Evolutionary conservation across 2,113 vertebrate species (phyloP).

Genomic region (Ictalurus punctatus): DNA sequence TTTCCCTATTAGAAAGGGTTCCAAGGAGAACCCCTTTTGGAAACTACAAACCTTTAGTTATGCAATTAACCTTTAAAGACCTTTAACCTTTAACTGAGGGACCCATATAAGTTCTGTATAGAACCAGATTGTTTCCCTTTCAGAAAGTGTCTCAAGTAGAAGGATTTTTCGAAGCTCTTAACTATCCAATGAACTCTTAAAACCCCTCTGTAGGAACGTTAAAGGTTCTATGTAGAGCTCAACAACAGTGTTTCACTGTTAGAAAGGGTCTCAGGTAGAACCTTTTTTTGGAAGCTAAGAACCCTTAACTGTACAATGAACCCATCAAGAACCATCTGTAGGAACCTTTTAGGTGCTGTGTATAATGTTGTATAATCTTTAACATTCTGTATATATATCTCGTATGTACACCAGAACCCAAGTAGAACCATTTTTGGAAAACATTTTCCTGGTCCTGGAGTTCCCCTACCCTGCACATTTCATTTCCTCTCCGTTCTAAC

Average conservation of each 20-base stretch:
- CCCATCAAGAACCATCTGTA: not conserved
- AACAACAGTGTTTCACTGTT: not conserved
- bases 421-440: not conserved
- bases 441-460: too few relatives aligned
- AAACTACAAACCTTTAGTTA: not conserved
- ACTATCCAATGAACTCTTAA: not conserved
- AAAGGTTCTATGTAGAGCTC: not conserved
- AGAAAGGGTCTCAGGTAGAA: not conserved
- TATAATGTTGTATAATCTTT: too few relatives aligned
- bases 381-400: too few relatives aligned
- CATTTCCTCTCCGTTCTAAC: not conserved
- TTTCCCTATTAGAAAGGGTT: not conserved
- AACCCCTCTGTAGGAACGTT: not conserved
- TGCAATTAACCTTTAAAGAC: not conserved
- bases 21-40: not conserved
- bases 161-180: not conserved
- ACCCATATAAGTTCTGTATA: not conserved
- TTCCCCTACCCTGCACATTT: not conserved
- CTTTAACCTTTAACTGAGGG: too few relatives aligned
- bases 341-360: not conserved
- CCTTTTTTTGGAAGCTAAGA: not conserved
- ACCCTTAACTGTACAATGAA: not conserved
- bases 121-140: not conserved
- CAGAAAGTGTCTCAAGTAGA: not conserved
- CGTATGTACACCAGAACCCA: not conserved